Evolutionary conservation across 1,140 invertebrate genomes (phyloP).

Genomic region (Halesus radiatus): DNA sequence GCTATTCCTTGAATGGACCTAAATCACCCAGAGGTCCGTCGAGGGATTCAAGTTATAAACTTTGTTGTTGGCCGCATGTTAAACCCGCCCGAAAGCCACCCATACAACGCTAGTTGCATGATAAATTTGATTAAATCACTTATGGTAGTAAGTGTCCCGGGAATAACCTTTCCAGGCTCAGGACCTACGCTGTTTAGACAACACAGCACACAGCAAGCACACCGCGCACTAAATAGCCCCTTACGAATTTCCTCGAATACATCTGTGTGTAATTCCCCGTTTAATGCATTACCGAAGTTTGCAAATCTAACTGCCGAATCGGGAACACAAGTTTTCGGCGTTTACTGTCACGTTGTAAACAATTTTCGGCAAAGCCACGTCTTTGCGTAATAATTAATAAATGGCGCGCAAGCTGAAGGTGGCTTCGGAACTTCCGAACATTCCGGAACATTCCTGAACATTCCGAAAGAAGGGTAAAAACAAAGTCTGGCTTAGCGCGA

Average conservation of each 20-base stretch:
- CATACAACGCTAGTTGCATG: constrained; percentile 38
- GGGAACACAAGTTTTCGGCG: background rate
- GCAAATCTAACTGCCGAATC: background rate
- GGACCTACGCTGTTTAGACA: constrained; percentile 5
- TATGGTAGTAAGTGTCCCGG: constrained; percentile 30
- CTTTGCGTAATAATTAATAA: too few relatives aligned
- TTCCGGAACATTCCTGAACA: too few relatives aligned
- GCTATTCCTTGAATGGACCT: constrained; percentile 17
- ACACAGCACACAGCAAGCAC: background rate
- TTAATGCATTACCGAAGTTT: constrained; percentile 17
- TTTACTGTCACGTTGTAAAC: background rate
- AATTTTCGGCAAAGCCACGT: too few relatives aligned
- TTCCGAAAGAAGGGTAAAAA: too few relatives aligned
- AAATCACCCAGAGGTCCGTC: constrained; percentile 36
- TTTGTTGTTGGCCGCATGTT: constrained; percentile 49
- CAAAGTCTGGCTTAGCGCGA: too few relatives aligned
- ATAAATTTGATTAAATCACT: constrained; percentile 49
- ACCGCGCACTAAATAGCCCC: background rate
- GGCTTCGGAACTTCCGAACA: too few relatives aligned
- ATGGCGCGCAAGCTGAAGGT: too few relatives aligned
- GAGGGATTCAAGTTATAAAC: constrained; percentile 47
- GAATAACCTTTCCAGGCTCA: constrained; percentile 31
- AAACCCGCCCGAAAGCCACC: constrained; percentile 31
- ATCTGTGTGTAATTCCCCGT: background rate
- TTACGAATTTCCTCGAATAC: background rate